Evolutionary conservation across 2,888 invertebrate genomes (phyloP).

Genomic region (Eupithecia tripunctaria): DNA sequence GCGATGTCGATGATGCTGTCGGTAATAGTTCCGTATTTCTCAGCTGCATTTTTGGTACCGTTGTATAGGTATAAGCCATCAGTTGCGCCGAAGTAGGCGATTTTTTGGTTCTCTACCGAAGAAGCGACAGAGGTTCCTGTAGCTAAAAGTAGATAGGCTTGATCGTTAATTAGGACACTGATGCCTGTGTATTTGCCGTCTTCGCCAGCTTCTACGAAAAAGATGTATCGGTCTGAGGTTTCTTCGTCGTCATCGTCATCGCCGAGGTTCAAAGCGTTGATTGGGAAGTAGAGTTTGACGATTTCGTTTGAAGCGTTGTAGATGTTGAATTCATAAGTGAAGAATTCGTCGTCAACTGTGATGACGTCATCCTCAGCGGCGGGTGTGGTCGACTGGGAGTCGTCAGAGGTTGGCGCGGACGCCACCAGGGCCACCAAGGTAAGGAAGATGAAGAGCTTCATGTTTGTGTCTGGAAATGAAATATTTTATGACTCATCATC

Average conservation of each 20-base stretch:
- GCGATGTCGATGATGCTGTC: slow-evolving; percentile 61
- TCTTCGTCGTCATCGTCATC: slow-evolving; percentile 30
- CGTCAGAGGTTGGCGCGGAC: slow-evolving; percentile 36
- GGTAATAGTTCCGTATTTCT: slow-evolving; percentile 61
- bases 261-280: slow-evolving; percentile 49
- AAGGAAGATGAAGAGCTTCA: slow-evolving; percentile 34
- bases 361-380: slow-evolving; percentile 21
- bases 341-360: slow-evolving; percentile 27
- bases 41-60: slow-evolving; percentile 44
- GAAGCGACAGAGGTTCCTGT: slow-evolving; percentile 57
- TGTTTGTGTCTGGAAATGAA: slow-evolving; percentile 38
- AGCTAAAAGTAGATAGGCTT: slow-evolving; percentile 53
- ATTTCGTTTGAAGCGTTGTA: slow-evolving; percentile 56
- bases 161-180: slow-evolving; percentile 49
- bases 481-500: not conserved
- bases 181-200: slow-evolving; percentile 57
- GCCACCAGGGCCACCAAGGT: slow-evolving; percentile 34
- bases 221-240: slow-evolving; percentile 10
- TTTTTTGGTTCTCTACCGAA: slow-evolving; percentile 47
- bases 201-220: slow-evolving; percentile 51
- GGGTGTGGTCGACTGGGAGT: not conserved
- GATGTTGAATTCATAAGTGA: slow-evolving; percentile 29
- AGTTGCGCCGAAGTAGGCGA: slow-evolving; percentile 49
- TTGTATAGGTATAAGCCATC: slow-evolving; percentile 58
- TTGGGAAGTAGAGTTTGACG: slow-evolving; percentile 52